Conservation (phyloP, 2,797 vertebrate genomes). For the Xiphophorus birchmanni region DNA sequence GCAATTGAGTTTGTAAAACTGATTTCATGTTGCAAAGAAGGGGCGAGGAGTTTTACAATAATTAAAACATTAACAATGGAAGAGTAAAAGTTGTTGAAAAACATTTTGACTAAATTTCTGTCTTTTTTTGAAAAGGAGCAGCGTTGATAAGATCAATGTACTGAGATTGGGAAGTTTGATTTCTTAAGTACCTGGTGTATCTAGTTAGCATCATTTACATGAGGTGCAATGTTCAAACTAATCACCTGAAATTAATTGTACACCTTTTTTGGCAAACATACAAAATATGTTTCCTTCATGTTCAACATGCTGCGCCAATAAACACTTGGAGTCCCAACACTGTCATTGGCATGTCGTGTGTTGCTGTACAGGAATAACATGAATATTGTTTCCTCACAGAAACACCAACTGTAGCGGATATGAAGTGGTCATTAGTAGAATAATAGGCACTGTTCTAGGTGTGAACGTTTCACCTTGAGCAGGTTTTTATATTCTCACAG, state of each 20-base stretch:
- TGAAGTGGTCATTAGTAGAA: background rate
- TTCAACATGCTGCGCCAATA: background rate
- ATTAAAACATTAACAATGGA: background rate
- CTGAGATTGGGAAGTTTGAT: background rate
- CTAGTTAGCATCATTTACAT: background rate
- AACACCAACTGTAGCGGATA: background rate
- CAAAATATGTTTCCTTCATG: background rate
- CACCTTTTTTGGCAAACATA: background rate
- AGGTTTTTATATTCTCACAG: background rate
- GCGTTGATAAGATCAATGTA: background rate
- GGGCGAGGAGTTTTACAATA: background rate
- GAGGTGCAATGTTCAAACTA: background rate
- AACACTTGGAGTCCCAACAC: background rate
- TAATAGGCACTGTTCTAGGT: constrained; percentile 3
- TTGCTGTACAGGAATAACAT: background rate
- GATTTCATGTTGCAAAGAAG: background rate
- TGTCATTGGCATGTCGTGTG: background rate
- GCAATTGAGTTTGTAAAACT: background rate
- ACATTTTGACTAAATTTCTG: background rate
- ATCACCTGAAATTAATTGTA: background rate
- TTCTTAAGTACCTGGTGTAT: background rate
- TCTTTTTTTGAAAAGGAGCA: background rate
- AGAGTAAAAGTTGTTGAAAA: background rate
- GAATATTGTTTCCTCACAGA: background rate
- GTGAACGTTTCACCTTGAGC: constrained; percentile 5